Conservation (phyloP, 2,113 vertebrate species). For the Malurus cyaneus region DNA sequence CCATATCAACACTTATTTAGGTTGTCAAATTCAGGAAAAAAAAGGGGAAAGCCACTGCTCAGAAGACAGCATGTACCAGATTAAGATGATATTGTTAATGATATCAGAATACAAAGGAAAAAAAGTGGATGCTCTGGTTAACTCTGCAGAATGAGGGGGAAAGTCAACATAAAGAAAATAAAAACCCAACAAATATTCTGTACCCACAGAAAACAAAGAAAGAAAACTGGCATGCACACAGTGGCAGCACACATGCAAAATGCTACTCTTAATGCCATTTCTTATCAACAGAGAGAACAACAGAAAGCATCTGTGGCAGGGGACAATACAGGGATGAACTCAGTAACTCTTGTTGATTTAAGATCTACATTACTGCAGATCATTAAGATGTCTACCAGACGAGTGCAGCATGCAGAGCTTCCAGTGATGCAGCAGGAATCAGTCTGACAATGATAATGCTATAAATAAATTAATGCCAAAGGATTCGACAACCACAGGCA, state of each 20-base stretch:
- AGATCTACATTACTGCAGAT: neutral
- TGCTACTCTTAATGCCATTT: neutral
- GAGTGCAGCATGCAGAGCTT: neutral
- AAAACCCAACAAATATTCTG: neutral
- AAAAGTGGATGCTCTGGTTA: constrained; percentile 41
- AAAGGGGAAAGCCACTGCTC: neutral
- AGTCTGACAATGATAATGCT: neutral
- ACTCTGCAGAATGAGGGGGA: neutral
- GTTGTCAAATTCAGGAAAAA: neutral
- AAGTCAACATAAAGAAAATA: neutral
- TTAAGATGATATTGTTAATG: neutral
- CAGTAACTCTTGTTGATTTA: neutral
- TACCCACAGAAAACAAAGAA: neutral
- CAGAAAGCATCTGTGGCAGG: neutral
- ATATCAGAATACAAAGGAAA: neutral
- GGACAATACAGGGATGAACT: neutral
- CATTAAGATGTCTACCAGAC: rapidly evolving
- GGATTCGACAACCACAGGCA: neutral
- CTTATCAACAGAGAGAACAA: neutral
- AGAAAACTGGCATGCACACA: neutral
- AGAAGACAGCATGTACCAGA: neutral
- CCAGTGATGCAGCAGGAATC: neutral
- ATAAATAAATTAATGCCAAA: neutral
- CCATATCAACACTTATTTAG: neutral
- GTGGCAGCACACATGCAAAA: neutral